These are phyloP conservation scores for Ricordea florida DNA, from an alignment of 92 coral and sea anemone species.

Conservation along the genomic window DNA sequence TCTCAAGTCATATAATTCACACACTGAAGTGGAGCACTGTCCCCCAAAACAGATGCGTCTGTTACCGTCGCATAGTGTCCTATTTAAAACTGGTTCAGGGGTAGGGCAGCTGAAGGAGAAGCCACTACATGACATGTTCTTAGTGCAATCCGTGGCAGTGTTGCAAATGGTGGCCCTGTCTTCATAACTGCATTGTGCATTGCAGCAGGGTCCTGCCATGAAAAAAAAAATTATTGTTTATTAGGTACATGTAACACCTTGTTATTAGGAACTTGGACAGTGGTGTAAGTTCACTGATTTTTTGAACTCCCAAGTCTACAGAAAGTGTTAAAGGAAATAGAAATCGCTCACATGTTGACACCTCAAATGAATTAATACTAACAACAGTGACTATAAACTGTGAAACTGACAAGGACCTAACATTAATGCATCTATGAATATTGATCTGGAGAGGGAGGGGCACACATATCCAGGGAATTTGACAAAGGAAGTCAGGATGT, in stretches of 20 bases:
- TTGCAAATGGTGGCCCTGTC: slow-evolving; percentile 55
- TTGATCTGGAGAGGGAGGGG: no score
- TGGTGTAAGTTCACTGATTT: background rate
- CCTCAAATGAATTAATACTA: no score
- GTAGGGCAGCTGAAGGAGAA: slow-evolving; percentile 62
- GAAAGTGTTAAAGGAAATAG: no score
- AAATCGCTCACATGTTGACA: no score
- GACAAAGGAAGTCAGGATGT: no score
- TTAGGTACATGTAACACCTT: background rate
- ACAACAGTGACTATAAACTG: no score
- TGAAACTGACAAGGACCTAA: no score
- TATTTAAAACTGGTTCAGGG: slow-evolving; percentile 20
- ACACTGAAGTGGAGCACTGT: slow-evolving; percentile 74
- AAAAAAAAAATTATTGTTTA: background rate
- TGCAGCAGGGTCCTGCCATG: slow-evolving; percentile 79
- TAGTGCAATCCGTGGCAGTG: slow-evolving; percentile 69
- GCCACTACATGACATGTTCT: slow-evolving; percentile 60
- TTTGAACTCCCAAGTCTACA: background rate
- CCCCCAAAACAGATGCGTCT: slow-evolving; percentile 78
- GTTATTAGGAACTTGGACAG: background rate
- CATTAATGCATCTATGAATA: no score
- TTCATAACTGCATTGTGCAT: slow-evolving; percentile 46
- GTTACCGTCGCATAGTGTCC: slow-evolving; percentile 66
- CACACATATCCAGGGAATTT: no score
- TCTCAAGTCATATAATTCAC: slow-evolving; percentile 55